A percentile compares a stretch with the other conserved stretches of the same genome.
Evolutionary conservation across 2,113 vertebrate species (phyloP).

Genomic region (Neoarius graeffei): DNA sequence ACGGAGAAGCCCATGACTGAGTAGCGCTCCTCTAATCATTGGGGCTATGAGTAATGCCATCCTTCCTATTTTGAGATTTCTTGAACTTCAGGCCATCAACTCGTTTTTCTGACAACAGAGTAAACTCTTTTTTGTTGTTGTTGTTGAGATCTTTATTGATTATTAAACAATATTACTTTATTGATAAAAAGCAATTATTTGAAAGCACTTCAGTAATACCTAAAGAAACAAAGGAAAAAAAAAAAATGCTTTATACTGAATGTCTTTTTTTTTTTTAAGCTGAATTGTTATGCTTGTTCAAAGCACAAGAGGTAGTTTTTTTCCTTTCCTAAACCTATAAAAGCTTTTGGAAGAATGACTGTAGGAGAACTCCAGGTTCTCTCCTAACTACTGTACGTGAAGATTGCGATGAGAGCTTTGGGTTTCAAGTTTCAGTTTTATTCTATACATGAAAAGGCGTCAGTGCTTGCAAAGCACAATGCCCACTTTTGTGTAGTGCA

Average conservation of each 20-base stretch:
- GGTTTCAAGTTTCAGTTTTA: neutral
- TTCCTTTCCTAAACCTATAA: neutral
- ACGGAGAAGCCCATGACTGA: neutral
- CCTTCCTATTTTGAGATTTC: neutral
- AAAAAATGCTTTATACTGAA: neutral
- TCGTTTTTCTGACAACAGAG: neutral
- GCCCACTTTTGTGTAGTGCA: neutral
- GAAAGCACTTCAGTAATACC: neutral
- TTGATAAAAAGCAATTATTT: neutral
- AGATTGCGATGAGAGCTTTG: neutral
- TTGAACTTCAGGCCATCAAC: neutral
- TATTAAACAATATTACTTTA: neutral
- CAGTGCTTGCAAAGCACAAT: neutral
- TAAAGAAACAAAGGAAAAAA: neutral
- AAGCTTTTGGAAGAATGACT: neutral
- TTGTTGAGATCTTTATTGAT: neutral
- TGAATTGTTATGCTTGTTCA: neutral
- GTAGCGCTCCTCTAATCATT: neutral
- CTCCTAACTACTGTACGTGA: neutral
- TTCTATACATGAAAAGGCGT: no score
- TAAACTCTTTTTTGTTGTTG: neutral
- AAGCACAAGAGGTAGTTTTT: neutral
- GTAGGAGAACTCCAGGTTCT: neutral
- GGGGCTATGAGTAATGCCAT: neutral
- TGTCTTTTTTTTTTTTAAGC: neutral